Evolutionary conservation across 2,797 vertebrate genomes (phyloP), one percentile per base, ranked within the genome.

Genomic region (Trachurus trachurus): DNA sequence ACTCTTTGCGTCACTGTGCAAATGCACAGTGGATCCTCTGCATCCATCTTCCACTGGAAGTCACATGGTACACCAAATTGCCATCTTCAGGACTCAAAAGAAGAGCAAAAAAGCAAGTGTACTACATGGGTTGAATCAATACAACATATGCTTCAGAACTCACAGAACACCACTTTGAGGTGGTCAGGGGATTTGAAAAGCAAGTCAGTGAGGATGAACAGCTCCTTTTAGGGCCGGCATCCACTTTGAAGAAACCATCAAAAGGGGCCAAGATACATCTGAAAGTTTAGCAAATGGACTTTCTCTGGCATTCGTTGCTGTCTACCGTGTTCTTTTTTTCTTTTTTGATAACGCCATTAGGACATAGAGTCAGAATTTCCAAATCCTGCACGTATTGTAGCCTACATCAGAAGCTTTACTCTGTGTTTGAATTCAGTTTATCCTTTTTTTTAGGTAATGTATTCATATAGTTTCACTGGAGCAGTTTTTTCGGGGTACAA

Each of bases 41-140:
- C 19, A 44, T 66, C 31, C 21, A 37, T 58, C 39, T 61, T 56
- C 39, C 40, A 65, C 45, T 78, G 56, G 11, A 65, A 54, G 49
- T 71, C 61, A 70, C 21, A 40, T 5, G 58, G 22, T 40, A 69
- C 58, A 64, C 12, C 6, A 59, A 73, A 75, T 50, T 15, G 50
- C 57, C 40, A 59, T 59, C 52, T 47, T 44, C 26, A 50, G n/a
- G 16, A 22, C 15, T 66, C 22, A 10, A 50, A 66, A 66, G 58
- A 42, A 62, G 26, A 26, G 26, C 26, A 42, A 45, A 47, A 29
- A 40, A 37, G 56, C 61, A 74, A 29, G 10, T 53, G 53, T 62
- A 66, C 16, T 40, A 40, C 52, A 52, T 26, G 22, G 45, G 26
- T n/a, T 42, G 16, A 82, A 73, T 88, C 62, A 66, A 82, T 80